Evolutionary conservation across 1,140 invertebrate genomes (phyloP), one percentile per base, ranked within the genome.

Genomic region (Tachypleus tridentatus): DNA sequence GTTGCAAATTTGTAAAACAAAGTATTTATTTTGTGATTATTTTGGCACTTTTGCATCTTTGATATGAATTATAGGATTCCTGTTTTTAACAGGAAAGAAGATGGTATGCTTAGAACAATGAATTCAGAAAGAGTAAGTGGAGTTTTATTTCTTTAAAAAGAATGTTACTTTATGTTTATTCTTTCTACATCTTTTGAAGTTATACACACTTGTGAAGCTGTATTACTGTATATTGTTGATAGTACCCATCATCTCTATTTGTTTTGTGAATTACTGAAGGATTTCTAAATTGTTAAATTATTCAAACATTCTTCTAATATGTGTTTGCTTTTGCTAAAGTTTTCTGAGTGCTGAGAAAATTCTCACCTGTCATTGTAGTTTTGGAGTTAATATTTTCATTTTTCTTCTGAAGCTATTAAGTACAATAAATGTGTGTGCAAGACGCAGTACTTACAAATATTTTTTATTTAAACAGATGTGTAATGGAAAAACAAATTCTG

Each of bases 41-140:
- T 29, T 29, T 29, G 29, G 29, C 29, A 29, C 29, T 29, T 29
- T 29, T 29, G 29, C 29, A 29, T 29, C 29, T 29, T 29, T 29
- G 0, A 54, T 61, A 60, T 58, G 51, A 57, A 52, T 60, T 60
- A 62, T 65, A 58, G 47, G 6, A 50, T 65, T 11, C 51, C 61
- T 54, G 51, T 64, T 10, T 50, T 70, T 82, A 81, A 49, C 76
- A 93, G 91, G 69, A 96, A 97, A 77, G 95, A 98, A 74, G 97
- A 98, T 80, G 96, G 96, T 10, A 87, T 93, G 29, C 79, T 99
- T 63, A 84, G 97, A 65, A 97, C 91, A 74, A 98, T 99, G 94
- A 91, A 91, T 71, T 87, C 93, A 62, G 96, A 99, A 73, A 97
- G 98, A 56, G 68, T 64, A 69, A 64, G 52, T 7, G 53, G 53